These are phyloP conservation scores for Progne subis DNA, from an alignment of 2,113 vertebrate genomes.

Conservation along the genomic window DNA sequence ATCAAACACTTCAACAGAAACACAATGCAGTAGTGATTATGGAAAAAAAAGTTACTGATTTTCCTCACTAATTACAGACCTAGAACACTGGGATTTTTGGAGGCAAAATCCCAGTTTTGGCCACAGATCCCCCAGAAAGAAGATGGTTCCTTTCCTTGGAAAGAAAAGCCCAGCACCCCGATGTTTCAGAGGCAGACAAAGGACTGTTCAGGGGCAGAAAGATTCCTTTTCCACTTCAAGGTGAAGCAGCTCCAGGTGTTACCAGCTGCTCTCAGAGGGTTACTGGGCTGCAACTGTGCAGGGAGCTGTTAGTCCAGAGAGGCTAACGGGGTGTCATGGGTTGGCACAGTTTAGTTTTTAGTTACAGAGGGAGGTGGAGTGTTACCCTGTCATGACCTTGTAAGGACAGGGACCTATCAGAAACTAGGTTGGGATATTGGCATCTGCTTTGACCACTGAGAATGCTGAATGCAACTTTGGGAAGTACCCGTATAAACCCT, in stretches of 20 bases:
- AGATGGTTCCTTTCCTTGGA: not conserved
- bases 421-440: no score
- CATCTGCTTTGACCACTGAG: no score
- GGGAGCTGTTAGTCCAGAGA: not conserved
- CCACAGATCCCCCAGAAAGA: not conserved
- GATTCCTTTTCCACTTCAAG: no score
- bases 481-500: no score
- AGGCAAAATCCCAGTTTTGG: not conserved
- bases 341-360: no score
- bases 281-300: accelerated
- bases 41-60: not conserved
- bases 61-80: not conserved
- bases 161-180: not conserved
- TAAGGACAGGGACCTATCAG: no score
- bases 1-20: not conserved
- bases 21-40: not conserved
- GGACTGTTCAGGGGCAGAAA: not conserved
- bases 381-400: no score
- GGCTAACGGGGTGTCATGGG: no score
- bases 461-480: no score
- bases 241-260: not conserved
- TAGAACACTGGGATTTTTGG: no score
- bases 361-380: no score
- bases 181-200: not conserved
- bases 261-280: not conserved